These are phyloP conservation scores for Varroa destructor DNA, from an alignment of 1,140 invertebrate species.

Conservation along the genomic window DNA sequence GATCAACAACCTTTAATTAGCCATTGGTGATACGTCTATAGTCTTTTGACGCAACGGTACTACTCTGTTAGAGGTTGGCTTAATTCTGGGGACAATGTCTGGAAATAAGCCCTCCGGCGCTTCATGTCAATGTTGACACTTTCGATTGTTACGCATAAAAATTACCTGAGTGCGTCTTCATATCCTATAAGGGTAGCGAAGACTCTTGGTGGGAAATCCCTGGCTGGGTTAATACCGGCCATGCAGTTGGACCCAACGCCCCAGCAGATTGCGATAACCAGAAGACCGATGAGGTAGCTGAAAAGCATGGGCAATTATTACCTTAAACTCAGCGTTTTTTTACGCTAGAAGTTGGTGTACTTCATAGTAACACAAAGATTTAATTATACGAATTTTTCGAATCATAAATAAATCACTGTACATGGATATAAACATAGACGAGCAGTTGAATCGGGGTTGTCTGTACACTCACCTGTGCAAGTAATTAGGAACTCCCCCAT, in stretches of 20 bases:
- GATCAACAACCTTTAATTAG: no score
- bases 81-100: no score
- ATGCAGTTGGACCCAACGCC: constrained; percentile 50
- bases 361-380: no score
- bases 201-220: constrained; percentile 49
- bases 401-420: neutral
- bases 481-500: constrained; percentile 42
- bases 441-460: no score
- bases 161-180: constrained; percentile 1
- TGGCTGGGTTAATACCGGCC: constrained; percentile 51
- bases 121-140: neutral
- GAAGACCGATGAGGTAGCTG: constrained; percentile 32
- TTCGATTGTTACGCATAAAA: neutral
- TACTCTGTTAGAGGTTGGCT: no score
- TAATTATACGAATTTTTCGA: no score
- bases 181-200: constrained; percentile 47
- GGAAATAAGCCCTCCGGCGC: no score
- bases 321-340: no score
- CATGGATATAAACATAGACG: neutral
- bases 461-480: constrained; percentile 34
- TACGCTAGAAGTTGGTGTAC: no score
- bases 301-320: neutral
- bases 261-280: constrained; percentile 45
- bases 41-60: no score
- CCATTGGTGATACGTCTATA: no score